Evolutionary conservation across 2,888 invertebrate species (phyloP), one percentile per base, ranked within the genome.

Genomic region (Eubasilissa splendida): DNA sequence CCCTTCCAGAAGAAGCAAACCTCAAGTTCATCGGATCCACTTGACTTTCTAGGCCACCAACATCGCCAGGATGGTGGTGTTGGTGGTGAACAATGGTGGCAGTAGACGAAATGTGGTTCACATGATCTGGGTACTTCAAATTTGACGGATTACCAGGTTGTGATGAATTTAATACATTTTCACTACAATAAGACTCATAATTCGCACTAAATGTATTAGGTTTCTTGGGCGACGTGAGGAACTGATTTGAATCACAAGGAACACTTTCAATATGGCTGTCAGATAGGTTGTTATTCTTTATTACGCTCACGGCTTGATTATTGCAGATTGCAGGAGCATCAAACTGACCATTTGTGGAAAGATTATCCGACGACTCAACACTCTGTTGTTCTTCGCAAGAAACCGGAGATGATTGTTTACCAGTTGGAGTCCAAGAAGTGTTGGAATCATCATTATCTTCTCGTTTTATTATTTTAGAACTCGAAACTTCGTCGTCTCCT

Each of bases 381-480:
- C 65, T 80, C 10, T 65, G 58, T 22, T 81, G 81, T 33, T 80
- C 79, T 59, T 82, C 82, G 53, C 73, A 80, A 5, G 68, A 42
- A 10, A 63, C 31, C 1, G 81, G 75, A 11, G 82, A 78, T 22
- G 59, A 42, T 60, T 77, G 75, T 71, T 85, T 14, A 86, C 86
- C 1, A 86, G 87, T 63, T 86, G 86, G 52, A 84, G 84, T 65
- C 87, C 87, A 65, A 86, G 83, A 86, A 66, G 83, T 85, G 50
- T 84, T 86, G 5, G 86, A 85, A 58, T 88, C 87, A 0, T 88
- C 87, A 11, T 91, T 87, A 14, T 89, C 89, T 66, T 93, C 92
- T 9, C 88, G 88, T 86, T 92, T 94, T 1, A 91, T 86, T 83
- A 87, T 89, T 84, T 93, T 93, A 1, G 91, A 92, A 80, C 91